Percentiles rank a stretch among this genome's conserved stretches.
These are phyloP conservation scores for Pollimyrus isidori DNA, from an alignment of 2,113 vertebrate species.

Conservation along the genomic window DNA sequence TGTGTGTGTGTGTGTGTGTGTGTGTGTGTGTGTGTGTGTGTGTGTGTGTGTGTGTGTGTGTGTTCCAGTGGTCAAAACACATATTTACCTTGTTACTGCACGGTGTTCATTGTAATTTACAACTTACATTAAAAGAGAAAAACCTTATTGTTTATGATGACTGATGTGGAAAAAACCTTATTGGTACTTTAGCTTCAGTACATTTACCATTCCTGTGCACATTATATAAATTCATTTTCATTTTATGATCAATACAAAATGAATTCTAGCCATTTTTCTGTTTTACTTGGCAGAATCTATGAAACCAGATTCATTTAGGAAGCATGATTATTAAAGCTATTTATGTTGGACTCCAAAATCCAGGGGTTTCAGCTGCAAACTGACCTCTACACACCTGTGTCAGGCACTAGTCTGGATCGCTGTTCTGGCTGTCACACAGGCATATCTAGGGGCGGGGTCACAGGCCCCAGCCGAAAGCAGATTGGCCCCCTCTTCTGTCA, in stretches of 20 bases:
- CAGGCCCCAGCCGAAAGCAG: background rate
- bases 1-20: no score
- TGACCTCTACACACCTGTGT: background rate
- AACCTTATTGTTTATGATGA: no score
- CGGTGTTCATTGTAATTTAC: no score
- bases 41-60: no score
- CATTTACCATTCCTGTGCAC: background rate
- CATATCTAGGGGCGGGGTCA: background rate
- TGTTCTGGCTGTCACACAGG: background rate
- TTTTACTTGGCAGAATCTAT: background rate
- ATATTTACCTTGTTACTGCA: no score
- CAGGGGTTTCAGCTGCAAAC: background rate
- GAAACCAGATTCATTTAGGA: conserved; percentile 7
- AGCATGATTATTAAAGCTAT: background rate
- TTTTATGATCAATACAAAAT: background rate
- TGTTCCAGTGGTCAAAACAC: no score
- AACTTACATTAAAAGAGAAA: no score
- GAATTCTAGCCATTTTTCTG: background rate
- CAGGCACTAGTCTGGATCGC: background rate
- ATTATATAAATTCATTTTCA: background rate
- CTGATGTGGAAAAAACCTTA: no score
- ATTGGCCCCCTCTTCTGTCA: background rate
- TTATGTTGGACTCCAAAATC: background rate
- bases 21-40: no score
- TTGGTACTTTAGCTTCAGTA: no score